Conservation (phyloP, 1,140 invertebrate species). For the Himalopsyche phryganea region DNA sequence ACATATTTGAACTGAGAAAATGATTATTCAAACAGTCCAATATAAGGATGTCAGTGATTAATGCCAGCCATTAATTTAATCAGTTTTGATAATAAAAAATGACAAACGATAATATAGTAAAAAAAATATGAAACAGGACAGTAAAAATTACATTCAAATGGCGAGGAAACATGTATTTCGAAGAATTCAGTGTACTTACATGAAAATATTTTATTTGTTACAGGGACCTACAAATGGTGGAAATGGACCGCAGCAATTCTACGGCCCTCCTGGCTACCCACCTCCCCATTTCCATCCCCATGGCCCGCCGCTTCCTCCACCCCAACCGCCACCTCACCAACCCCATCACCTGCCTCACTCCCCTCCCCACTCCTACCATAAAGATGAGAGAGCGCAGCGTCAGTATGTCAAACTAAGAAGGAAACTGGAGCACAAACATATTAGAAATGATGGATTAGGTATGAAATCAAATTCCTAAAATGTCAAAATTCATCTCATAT, state of each 20-base stretch:
- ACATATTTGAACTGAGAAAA: no score
- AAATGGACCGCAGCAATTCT: slow-evolving; percentile 61
- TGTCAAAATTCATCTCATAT: not conserved
- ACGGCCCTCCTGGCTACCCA: slow-evolving; percentile 54
- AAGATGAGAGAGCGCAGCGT: slow-evolving; percentile 73
- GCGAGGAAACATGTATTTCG: no score
- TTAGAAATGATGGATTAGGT: slow-evolving; percentile 37
- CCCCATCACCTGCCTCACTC: slow-evolving; percentile 48
- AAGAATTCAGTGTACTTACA: no score
- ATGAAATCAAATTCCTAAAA: not conserved
- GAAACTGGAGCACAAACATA: slow-evolving; percentile 66
- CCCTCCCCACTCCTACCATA: slow-evolving; percentile 60
- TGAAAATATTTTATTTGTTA: slow-evolving; percentile 36
- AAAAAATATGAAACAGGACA: no score
- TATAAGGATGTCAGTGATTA: no score
- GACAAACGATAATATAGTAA: no score
- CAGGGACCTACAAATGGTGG: slow-evolving; percentile 61
- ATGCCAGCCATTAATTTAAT: no score
- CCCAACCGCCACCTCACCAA: slow-evolving; percentile 53
- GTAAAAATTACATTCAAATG: no score
- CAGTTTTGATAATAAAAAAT: no score
- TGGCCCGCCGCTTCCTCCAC: slow-evolving; percentile 45
- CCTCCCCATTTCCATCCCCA: slow-evolving; percentile 50
- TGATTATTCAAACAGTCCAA: no score
- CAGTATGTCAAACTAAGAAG: slow-evolving; percentile 71